Base-by-base conservation (phyloP, 2,113 vertebrate genomes). In the Macaca mulatta region DNA sequence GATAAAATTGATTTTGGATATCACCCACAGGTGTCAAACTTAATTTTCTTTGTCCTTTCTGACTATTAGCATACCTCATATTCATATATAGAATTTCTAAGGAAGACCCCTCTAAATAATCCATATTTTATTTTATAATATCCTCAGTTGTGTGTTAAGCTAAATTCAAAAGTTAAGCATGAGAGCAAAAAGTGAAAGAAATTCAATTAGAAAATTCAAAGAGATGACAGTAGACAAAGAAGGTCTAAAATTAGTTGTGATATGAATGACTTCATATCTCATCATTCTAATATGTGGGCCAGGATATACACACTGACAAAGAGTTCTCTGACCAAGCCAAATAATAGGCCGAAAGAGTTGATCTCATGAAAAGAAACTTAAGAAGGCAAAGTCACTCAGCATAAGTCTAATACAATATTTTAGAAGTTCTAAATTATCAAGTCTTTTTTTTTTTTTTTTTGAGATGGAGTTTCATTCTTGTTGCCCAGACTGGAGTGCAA, bases 171-270 rank as follows among this genome's bases (percentile, higher is more conserved):
- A 70, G 50, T 4, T 59, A 43, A 92, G 57, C 5, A 80, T 40
- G 59, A 72, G 48, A 64, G 18, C 2, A 94, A 96, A 80, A 61
- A 87, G 30, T n/a, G 6, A 64, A 92, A 85, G 7, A 52, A 75
- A 90, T 45, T 94, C 69, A 93, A 77, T 97, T 74, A 32, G 48
- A 74, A 80, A 88, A 57, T 52, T 64, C 43, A 78, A 80, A 90
- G 79, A 81, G 72, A 90, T 38, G 50, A 70, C 1, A 57, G 16
- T 3, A 83, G 6, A 93, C 22, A 61, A 18, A 75, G 83, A 69
- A 96, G 81, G 90, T 43, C 14, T 92, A 70, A 89, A 89, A 64
- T n/a, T 72, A 77, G 59, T 35, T 87, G 32, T 72, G 57, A 95
- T 25, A 35, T 11, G n/a, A 83, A 74, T n/a, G 77, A 88, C 85